Base-by-base conservation (phyloP, 2,888 invertebrate species). In the Chrysopilus asiliformis region DNA sequence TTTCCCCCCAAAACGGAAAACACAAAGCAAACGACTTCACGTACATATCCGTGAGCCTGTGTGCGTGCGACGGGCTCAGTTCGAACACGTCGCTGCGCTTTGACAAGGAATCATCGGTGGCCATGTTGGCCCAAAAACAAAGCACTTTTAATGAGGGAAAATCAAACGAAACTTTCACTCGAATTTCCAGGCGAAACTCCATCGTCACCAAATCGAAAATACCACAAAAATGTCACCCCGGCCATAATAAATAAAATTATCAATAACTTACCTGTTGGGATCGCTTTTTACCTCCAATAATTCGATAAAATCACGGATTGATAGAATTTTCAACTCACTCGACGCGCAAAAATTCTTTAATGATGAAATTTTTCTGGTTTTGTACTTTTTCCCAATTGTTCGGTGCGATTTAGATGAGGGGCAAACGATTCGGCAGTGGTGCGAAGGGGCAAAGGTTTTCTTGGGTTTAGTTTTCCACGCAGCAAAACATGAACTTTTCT, bases 341-440 rank as follows among this genome's bases (percentile, higher is more conserved):
- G 35, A 32, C 41, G 38, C 41, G 41, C 41, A 35, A 41, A 38
- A 27, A 41, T 41, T 41, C 41, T 41, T 38, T 32, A 38, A 35
- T 41, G 41, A 38, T 22, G 38, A 32, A 29, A 22, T 29, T 40
- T 25, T 35, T 38, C 29, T 28, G 28, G 24, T 37, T 33, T 38
- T 38, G 26, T 26, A 34, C 40, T 31, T 28, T 20, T 20, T 20
- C 17, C n/a, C n/a, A n/a, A n/a, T n/a, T n/a, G n/a, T n/a, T n/a
- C n/a, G n/a, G n/a, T n/a, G n/a, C n/a, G n/a, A n/a, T 29, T 29
- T 13, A 26, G 8, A 9, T 22, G 10, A 16, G 29, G 4, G 16
- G 8, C 14, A 15, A 15, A 10, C 16, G 5, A 29, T 4, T 6
- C 10, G 5, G 5, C 14, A 29, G 8, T 4, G 9, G 29, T 6